A percentile compares a stretch with the other conserved stretches of the same genome.
Conservation (phyloP, 2,797 vertebrate genomes). For the Phataginus tricuspis region DNA sequence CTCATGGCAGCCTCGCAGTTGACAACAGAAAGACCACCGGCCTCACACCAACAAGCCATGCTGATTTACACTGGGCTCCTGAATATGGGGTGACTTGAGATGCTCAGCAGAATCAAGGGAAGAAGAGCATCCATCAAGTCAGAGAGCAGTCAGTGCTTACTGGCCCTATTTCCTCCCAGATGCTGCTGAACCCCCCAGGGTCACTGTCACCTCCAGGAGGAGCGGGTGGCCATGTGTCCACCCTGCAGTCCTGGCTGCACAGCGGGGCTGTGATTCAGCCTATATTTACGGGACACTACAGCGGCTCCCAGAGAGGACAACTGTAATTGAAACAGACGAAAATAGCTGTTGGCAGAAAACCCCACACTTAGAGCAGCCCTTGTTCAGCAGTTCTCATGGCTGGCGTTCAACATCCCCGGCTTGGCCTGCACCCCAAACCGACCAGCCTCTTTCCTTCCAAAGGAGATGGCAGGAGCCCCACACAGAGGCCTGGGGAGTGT, state of each 20-base stretch:
- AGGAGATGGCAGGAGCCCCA: neutral
- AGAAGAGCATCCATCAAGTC: neutral
- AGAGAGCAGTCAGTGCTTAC: accelerated
- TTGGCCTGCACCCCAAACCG: slow-evolving; percentile 63
- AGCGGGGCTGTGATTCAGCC: slow-evolving; percentile 58
- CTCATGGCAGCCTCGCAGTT: no score
- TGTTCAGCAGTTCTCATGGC: slow-evolving; percentile 79
- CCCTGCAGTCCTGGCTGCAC: slow-evolving; percentile 51
- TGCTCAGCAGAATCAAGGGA: neutral
- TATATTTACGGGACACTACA: slow-evolving; percentile 76
- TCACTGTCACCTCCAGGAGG: neutral
- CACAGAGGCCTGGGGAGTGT: neutral
- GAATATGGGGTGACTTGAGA: neutral
- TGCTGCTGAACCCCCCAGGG: neutral
- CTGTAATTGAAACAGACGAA: slow-evolving; percentile 91
- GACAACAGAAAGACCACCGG: no score
- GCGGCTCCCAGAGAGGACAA: slow-evolving; percentile 82
- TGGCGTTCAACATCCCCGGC: slow-evolving; percentile 44
- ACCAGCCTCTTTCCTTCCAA: neutral
- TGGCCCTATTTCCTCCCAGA: neutral
- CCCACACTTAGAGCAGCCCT: slow-evolving; percentile 82
- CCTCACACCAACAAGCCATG: no score
- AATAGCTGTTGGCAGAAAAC: slow-evolving; percentile 88
- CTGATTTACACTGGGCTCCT: neutral
- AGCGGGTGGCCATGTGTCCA: slow-evolving; percentile 51